phyloP scores from a whole-genome alignment of 1,140 invertebrate species.

The Diploscapter pachys region DNA sequence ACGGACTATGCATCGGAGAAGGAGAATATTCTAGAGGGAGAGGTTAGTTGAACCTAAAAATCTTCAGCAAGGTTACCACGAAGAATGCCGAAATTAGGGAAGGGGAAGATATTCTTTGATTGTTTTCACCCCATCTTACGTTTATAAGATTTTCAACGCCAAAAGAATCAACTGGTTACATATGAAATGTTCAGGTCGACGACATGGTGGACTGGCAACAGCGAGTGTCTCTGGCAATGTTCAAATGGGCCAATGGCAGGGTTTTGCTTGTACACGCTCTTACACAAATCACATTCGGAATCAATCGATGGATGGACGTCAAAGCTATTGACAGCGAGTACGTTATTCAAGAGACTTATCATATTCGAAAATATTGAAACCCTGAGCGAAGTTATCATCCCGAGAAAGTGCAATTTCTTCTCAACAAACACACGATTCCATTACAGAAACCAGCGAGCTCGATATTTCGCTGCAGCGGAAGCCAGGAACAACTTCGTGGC shows the following conservation, averaged over 20 bases:
- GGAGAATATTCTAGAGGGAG: conserved; percentile 64
- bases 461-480: conserved; percentile 64
- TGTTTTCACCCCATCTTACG: no score
- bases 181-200: conserved; percentile 57
- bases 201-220: conserved; percentile 64
- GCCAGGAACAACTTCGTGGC: conserved; percentile 67
- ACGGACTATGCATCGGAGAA: conserved; percentile 64
- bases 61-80: not conserved
- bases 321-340: conserved; percentile 59
- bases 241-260: conserved; percentile 65
- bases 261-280: conserved; percentile 64
- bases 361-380: conserved; percentile 1
- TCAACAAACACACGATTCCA: not conserved
- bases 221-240: conserved; percentile 63
- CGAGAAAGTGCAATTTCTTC: not conserved
- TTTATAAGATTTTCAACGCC: no score
- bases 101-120: no score
- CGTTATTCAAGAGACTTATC: conserved; percentile 28
- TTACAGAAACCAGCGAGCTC: conserved; percentile 56
- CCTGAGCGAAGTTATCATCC: not conserved
- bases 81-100: no score
- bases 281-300: conserved; percentile 62
- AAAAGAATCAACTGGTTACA: no score
- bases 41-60: conserved; percentile 40
- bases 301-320: conserved; percentile 63